Conservation (phyloP, 1,140 invertebrate species). For the Prorops nasuta region DNA sequence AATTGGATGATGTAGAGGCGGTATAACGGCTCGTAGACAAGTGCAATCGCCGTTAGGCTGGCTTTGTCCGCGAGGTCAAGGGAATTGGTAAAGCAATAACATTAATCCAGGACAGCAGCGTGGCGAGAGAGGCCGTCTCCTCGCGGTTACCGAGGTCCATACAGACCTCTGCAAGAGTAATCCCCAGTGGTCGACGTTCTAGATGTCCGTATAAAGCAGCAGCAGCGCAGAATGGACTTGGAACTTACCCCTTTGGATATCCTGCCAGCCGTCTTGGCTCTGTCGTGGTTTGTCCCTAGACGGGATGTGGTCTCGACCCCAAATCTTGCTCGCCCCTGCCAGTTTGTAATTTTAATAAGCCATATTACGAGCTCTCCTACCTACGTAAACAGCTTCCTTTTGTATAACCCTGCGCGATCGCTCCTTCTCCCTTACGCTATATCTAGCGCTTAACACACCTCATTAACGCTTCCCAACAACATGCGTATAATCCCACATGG, state of each 20-base stretch:
- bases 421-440: no score
- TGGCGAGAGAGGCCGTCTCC: conserved; percentile 20
- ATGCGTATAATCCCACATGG: no score
- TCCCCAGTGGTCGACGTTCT: conserved; percentile 46
- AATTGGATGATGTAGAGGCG: no score
- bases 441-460: no score
- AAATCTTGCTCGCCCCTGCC: conserved; percentile 6
- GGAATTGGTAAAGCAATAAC: conserved; percentile 50
- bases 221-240: conserved; percentile 28
- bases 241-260: conserved; percentile 17
- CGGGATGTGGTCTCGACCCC: conserved; percentile 41
- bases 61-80: conserved; percentile 29
- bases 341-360: conserved; percentile 56
- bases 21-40: no score
- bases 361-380: conserved; percentile 41
- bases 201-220: conserved; percentile 44
- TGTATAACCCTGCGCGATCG: no score
- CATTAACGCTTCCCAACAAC: no score
- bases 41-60: no score
- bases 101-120: conserved; percentile 45
- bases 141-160: conserved; percentile 31
- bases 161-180: conserved; percentile 38
- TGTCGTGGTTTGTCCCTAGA: conserved; percentile 43
- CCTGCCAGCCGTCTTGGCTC: conserved; percentile 26
- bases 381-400: conserved; percentile 36